These are phyloP conservation scores for Valencia hispanica DNA, from an alignment of 2,797 vertebrate genomes.

Conservation along the genomic window DNA sequence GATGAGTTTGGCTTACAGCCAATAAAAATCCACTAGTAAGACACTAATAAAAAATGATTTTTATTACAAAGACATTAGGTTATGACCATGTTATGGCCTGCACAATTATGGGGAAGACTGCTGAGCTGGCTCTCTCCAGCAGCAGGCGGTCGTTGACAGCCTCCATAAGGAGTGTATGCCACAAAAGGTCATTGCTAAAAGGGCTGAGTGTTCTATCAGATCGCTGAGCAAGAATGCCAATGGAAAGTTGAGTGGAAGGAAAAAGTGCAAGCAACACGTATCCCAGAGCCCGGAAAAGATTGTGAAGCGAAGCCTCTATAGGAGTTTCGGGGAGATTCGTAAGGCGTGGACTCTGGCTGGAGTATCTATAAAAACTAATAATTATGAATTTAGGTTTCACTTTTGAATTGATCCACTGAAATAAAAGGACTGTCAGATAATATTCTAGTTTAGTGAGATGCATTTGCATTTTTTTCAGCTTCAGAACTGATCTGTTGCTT, in stretches of 20 bases:
- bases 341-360: neutral
- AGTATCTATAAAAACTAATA: no score
- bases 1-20: neutral
- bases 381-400: neutral
- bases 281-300: neutral
- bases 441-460: neutral
- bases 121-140: neutral
- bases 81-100: neutral
- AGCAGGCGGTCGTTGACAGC: neutral
- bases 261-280: neutral
- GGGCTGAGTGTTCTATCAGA: neutral
- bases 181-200: neutral
- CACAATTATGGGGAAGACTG: neutral
- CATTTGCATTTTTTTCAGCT: neutral
- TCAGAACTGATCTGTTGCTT: neutral
- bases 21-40: neutral
- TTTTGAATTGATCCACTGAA: neutral
- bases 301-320: neutral
- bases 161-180: neutral
- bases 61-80: neutral
- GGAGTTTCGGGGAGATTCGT: neutral
- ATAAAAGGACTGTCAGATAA: neutral
- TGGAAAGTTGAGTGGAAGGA: constrained; percentile 5
- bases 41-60: neutral
- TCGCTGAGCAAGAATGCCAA: neutral